These are phyloP conservation scores for Hanleya hanleyi DNA, from an alignment of 2,888 invertebrate genomes.

Conservation along the genomic window DNA sequence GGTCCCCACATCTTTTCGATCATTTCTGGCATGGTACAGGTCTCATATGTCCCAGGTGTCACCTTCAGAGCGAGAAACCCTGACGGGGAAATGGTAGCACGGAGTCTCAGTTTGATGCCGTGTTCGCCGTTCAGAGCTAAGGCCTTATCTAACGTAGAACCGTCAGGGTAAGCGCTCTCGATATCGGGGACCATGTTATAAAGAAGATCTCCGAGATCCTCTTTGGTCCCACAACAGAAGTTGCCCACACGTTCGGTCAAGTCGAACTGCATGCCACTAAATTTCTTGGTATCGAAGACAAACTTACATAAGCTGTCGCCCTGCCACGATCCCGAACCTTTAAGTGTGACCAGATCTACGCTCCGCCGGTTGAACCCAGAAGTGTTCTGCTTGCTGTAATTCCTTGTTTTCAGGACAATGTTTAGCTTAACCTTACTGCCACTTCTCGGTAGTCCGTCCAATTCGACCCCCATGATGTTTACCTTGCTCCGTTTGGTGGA, in stretches of 20 bases:
- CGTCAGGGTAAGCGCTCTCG: not conserved
- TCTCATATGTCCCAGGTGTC: slow-evolving; percentile 65
- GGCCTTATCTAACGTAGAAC: not conserved
- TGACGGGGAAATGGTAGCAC: not conserved
- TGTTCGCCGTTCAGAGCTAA: not conserved
- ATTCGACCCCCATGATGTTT: not conserved
- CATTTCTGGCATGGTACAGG: slow-evolving; percentile 58
- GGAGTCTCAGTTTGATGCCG: not conserved
- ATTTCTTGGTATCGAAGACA: not conserved
- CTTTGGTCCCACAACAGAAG: not conserved
- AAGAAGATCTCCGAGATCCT: not conserved
- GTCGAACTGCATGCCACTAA: not conserved
- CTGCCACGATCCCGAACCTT: no score
- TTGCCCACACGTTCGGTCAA: not conserved
- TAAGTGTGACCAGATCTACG: no score
- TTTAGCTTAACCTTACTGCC: not conserved
- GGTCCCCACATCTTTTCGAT: slow-evolving; percentile 54
- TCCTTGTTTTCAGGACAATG: no score
- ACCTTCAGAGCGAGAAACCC: slow-evolving; percentile 42
- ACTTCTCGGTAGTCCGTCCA: not conserved
- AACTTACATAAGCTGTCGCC: not conserved
- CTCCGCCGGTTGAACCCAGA: no score
- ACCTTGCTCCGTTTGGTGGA: slow-evolving; percentile 27
- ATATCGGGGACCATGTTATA: not conserved
- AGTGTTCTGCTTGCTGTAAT: no score